Evolutionary conservation across 2,113 vertebrate genomes (phyloP).

Genomic region (Pterocles orientalis): DNA sequence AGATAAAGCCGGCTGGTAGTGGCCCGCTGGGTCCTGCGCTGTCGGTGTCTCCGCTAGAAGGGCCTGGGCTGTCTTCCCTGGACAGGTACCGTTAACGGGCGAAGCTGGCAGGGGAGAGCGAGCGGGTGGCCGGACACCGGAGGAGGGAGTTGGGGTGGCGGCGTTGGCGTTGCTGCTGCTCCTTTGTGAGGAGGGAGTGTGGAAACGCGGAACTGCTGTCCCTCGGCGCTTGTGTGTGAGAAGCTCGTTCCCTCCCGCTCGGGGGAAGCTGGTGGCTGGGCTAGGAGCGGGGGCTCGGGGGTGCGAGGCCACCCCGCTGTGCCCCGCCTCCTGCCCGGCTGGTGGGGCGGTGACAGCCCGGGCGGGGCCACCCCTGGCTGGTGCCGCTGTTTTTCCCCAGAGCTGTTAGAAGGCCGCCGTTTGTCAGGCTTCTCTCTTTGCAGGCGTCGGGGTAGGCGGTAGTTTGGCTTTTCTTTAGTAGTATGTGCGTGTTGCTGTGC

Average conservation of each 20-base stretch:
- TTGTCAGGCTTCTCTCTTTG: neutral
- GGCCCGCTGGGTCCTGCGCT: rapidly evolving
- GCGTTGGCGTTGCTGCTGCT: too few species aligned
- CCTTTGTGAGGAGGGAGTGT: rapidly evolving
- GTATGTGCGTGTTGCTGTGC: neutral
- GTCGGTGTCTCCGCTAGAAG: rapidly evolving
- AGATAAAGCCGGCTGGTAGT: rapidly evolving
- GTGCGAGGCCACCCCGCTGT: too few species aligned
- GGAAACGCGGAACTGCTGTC: neutral
- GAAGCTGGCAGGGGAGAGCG: neutral
- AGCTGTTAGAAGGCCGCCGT: neutral
- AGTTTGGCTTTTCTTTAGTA: neutral
- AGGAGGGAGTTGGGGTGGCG: rapidly evolving
- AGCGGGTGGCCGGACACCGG: rapidly evolving
- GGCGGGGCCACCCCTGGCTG: neutral
- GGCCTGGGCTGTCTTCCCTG: too few species aligned
- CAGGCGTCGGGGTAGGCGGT: rapidly evolving
- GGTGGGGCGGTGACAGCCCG: neutral
- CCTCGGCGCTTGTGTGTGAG: rapidly evolving
- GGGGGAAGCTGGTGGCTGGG: too few species aligned
- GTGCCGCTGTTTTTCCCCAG: rapidly evolving
- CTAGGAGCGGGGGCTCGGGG: neutral
- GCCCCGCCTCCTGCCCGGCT: neutral
- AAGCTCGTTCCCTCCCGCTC: rapidly evolving
- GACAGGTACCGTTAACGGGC: rapidly evolving